phyloP scores from a whole-genome alignment of 1,140 invertebrate species.

The Reticulitermes speratus region DNA sequence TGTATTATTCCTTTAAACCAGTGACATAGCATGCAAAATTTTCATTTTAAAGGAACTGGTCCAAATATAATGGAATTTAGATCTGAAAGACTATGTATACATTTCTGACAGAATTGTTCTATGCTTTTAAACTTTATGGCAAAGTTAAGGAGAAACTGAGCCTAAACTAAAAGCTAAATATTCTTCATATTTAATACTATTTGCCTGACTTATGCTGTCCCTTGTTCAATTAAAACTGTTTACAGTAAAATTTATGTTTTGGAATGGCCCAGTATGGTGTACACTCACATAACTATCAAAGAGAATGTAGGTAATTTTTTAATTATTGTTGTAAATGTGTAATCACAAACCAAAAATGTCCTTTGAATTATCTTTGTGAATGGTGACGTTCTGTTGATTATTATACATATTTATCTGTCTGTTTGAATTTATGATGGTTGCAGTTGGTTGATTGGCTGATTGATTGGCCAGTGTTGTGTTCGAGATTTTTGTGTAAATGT shows the following conservation, averaged over 20 bases:
- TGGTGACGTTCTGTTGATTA: not conserved
- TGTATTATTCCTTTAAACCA: too few relatives aligned
- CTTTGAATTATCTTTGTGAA: not conserved
- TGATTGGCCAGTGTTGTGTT: not conserved
- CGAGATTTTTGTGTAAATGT: not conserved
- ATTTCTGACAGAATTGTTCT: too few relatives aligned
- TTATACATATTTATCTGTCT: not conserved
- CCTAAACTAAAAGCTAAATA: too few relatives aligned
- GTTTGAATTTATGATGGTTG: not conserved
- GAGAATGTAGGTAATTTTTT: conserved; percentile 1
- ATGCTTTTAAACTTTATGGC: too few relatives aligned
- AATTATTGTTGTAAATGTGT: not conserved
- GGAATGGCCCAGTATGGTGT: not conserved
- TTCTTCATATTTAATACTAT: too few relatives aligned
- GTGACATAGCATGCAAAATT: too few relatives aligned
- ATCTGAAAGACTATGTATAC: too few relatives aligned
- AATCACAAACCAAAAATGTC: not conserved
- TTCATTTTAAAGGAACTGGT: too few relatives aligned
- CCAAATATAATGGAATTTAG: too few relatives aligned
- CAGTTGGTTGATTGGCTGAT: not conserved
- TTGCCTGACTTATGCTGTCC: too few relatives aligned
- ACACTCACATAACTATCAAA: not conserved
- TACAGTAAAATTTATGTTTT: not conserved
- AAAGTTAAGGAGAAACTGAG: too few relatives aligned
- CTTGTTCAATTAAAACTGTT: too few relatives aligned